A percentile compares a stretch with the other conserved stretches of the same genome.
Evolutionary conservation across 2,888 invertebrate genomes (phyloP).

Genomic region (Tachystola acroxantha): DNA sequence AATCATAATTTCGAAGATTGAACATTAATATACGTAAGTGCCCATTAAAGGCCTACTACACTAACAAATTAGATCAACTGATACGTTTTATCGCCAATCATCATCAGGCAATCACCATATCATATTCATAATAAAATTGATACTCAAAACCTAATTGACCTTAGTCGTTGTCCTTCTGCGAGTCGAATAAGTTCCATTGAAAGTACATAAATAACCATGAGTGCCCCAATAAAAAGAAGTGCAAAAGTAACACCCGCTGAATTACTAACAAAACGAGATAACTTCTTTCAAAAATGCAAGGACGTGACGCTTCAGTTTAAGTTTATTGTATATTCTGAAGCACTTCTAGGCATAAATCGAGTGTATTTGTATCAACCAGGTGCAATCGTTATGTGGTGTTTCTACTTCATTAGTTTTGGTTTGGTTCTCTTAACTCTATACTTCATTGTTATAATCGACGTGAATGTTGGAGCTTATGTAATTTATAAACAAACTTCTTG

Average conservation of each 20-base stretch:
- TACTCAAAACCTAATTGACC: too few relatives aligned
- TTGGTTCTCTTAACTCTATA: conserved; percentile 17
- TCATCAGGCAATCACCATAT: not conserved
- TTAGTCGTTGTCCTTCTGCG: not conserved
- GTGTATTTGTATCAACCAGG: conserved; percentile 29
- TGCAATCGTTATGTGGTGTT: conserved; percentile 18
- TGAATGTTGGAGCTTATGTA: conserved; percentile 21
- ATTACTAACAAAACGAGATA: conserved; percentile 21
- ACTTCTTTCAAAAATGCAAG: conserved; percentile 17
- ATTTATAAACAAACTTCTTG: conserved; percentile 30
- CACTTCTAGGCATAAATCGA: conserved; percentile 35
- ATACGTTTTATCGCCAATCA: not conserved
- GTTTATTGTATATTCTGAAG: conserved; percentile 23
- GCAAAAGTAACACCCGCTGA: conserved; percentile 31
- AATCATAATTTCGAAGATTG: too few relatives aligned
- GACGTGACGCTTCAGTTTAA: conserved; percentile 24
- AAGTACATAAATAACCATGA: conserved; percentile 12
- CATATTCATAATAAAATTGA: not conserved
- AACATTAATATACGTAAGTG: too few relatives aligned
- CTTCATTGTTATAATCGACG: conserved; percentile 14
- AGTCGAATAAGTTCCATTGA: not conserved
- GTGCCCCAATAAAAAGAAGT: conserved; percentile 19
- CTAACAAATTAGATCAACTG: not conserved
- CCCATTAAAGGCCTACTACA: not conserved
- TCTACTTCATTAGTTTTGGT: conserved; percentile 20